phyloP scores from a whole-genome alignment of 2,888 invertebrate species.

The Lithophane semibrunnea region DNA sequence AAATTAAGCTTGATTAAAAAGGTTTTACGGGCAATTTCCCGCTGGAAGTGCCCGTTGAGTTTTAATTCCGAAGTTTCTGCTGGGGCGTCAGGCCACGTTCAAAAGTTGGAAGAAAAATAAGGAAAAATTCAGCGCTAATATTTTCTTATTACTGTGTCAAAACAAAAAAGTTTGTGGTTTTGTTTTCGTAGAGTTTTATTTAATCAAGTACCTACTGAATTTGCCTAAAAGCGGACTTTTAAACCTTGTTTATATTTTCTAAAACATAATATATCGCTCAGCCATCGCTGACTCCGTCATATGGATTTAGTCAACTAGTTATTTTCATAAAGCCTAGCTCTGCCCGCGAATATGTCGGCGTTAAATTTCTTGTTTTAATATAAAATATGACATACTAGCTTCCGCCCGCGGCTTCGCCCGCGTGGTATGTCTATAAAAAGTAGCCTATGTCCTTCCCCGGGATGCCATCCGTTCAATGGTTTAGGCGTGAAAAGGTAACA shows the following conservation, averaged over 20 bases:
- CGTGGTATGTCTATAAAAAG: too few species aligned
- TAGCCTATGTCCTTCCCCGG: too few species aligned
- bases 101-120: slow-evolving; percentile 36
- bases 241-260: background rate
- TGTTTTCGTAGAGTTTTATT: slow-evolving; percentile 23
- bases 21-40: slow-evolving; percentile 48
- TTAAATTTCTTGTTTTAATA: background rate
- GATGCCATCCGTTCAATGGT: too few species aligned
- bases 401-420: too few species aligned
- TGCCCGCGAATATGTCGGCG: too few species aligned
- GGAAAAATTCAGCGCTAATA: slow-evolving; percentile 30
- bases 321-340: background rate
- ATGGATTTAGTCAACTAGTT: background rate
- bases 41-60: slow-evolving; percentile 22
- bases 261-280: background rate
- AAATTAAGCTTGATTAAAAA: slow-evolving; percentile 58
- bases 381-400: background rate
- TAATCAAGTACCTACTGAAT: background rate
- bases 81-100: slow-evolving; percentile 6
- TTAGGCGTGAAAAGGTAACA: background rate
- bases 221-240: background rate
- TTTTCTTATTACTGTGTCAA: slow-evolving; percentile 39
- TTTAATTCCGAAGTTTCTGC: slow-evolving; percentile 50
- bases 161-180: slow-evolving; percentile 17
- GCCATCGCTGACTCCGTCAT: background rate